These are phyloP conservation scores for Falco biarmicus DNA, from an alignment of 2,797 vertebrate species.

Conservation along the genomic window DNA sequence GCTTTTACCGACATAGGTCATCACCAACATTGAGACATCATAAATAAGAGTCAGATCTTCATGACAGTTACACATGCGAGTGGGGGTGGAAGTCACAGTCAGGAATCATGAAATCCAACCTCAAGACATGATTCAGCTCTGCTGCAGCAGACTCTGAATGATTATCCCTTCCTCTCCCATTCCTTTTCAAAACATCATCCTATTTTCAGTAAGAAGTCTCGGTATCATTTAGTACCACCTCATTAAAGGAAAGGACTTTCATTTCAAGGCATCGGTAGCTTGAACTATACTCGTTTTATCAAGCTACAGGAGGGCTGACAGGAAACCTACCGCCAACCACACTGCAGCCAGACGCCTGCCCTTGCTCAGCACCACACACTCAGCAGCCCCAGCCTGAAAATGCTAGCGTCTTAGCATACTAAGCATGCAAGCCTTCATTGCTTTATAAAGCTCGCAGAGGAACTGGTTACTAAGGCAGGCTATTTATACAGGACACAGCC, in stretches of 20 bases:
- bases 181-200: neutral
- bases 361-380: neutral
- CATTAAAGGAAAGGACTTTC: neutral
- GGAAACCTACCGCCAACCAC: neutral
- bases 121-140: neutral
- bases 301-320: neutral
- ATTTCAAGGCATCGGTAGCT: neutral
- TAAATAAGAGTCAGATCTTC: neutral
- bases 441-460: neutral
- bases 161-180: neutral
- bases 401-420: neutral
- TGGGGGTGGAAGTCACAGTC: constrained; percentile 8
- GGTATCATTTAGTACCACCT: neutral
- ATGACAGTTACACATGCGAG: neutral
- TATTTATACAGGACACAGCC: neutral
- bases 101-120: neutral
- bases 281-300: neutral
- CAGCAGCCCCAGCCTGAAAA: neutral
- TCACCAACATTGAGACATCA: neutral
- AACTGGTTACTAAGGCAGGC: neutral
- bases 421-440: neutral
- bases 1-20: neutral
- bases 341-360: neutral
- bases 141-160: neutral
- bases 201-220: neutral